Evolutionary conservation across 2,113 vertebrate genomes (phyloP).

Genomic region (Bos taurus): DNA sequence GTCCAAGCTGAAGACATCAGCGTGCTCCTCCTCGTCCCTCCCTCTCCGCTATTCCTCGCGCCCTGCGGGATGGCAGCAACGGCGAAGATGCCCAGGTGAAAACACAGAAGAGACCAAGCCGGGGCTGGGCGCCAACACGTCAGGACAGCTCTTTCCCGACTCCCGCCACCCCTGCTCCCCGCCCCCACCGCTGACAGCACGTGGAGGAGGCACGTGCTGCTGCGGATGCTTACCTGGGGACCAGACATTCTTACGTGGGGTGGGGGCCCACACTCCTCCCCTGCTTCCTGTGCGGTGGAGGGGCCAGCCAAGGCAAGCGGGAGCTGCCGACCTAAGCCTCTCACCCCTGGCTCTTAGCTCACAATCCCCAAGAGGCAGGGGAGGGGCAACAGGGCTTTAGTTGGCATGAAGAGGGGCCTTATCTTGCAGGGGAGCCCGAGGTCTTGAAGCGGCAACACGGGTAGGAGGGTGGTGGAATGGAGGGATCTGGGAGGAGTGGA

Average conservation of each 20-base stretch:
- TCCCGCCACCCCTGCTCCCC: background rate
- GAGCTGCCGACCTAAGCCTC: background rate
- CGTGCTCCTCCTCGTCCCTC: background rate
- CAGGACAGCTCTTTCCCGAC: fast-evolving
- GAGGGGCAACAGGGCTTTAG: conserved; percentile 2
- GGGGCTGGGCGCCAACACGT: background rate
- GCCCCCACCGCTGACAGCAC: fast-evolving
- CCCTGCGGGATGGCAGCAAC: background rate
- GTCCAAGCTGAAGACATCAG: no score
- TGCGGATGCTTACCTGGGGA: conserved; percentile 31
- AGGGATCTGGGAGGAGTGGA: background rate
- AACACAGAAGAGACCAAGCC: background rate
- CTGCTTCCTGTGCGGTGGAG: background rate
- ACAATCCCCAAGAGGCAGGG: conserved; percentile 57
- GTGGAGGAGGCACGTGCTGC: background rate
- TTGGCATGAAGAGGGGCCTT: background rate
- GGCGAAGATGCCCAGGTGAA: fast-evolving
- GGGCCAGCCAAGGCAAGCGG: background rate
- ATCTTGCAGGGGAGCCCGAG: background rate
- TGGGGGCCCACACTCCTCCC: background rate
- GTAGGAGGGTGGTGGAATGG: no score
- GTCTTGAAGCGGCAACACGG: background rate
- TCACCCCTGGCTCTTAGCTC: conserved; percentile 51
- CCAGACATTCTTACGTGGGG: conserved; percentile 15
- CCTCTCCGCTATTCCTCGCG: fast-evolving